Evolutionary conservation across 2,113 vertebrate species (phyloP).

Genomic region (Meles meles): DNA sequence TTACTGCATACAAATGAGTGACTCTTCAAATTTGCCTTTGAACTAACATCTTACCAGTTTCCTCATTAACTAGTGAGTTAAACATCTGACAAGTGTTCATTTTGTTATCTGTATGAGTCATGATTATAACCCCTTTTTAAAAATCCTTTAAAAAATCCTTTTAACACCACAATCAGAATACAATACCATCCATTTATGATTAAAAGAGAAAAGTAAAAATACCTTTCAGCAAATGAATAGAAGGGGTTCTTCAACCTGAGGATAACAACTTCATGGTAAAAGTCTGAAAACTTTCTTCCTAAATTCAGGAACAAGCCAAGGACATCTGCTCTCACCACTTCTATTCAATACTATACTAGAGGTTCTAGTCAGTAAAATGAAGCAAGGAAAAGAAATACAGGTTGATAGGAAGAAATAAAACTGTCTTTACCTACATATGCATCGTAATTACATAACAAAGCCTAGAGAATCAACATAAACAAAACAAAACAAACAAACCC

Average conservation of each 20-base stretch:
- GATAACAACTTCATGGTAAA: not conserved
- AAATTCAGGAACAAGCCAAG: not conserved
- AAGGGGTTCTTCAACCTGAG: not conserved
- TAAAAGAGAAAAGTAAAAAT: not conserved
- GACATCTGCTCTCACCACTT: not conserved
- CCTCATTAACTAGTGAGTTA: not conserved
- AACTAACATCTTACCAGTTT: conserved; percentile 8
- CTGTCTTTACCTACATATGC: not conserved
- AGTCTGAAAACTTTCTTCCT: not conserved
- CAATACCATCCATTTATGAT: not conserved
- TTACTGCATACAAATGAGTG: not conserved
- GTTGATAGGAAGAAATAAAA: not conserved
- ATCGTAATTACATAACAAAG: not conserved
- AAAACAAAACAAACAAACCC: not conserved
- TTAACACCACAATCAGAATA: not conserved
- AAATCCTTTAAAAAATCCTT: not conserved
- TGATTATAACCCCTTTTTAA: not conserved
- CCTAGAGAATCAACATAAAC: not conserved
- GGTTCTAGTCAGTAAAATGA: not conserved
- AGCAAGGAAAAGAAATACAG: not conserved
- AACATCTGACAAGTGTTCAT: not conserved
- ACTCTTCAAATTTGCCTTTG: not conserved
- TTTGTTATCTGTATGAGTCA: not conserved
- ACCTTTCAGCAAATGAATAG: not conserved
- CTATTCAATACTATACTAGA: not conserved